Evolutionary conservation across 2,113 vertebrate genomes (phyloP).

Genomic region (Centrocercus urophasianus): DNA sequence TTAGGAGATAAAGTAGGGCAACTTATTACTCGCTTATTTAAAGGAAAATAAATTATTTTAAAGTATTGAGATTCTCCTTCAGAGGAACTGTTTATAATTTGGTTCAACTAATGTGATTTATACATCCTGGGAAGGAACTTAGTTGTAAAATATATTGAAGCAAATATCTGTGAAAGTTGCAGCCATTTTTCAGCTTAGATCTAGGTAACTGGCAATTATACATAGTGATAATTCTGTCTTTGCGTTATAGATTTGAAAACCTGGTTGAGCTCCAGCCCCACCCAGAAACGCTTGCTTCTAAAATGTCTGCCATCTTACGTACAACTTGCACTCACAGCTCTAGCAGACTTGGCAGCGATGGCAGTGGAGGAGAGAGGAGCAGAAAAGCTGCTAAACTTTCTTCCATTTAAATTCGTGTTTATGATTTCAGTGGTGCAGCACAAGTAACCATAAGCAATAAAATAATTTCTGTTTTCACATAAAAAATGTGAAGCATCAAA

Average conservation of each 20-base stretch:
- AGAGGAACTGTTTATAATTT: background rate
- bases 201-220: background rate
- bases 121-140: background rate
- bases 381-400: background rate
- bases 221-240: background rate
- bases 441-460: background rate
- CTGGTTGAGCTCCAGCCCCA: background rate
- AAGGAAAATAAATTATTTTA: conserved; percentile 18
- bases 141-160: background rate
- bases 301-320: background rate
- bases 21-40: background rate
- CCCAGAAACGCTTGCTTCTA: background rate
- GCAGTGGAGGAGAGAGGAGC: background rate
- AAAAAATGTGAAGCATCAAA: background rate
- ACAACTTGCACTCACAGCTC: background rate
- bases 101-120: background rate
- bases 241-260: background rate
- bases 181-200: background rate
- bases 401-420: background rate
- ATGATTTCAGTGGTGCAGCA: background rate
- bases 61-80: background rate
- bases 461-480: background rate
- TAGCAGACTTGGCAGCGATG: background rate
- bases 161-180: background rate
- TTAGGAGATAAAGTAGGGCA: background rate